Conservation (phyloP, 2,888 invertebrate genomes). For the Miltochrista miniata region DNA sequence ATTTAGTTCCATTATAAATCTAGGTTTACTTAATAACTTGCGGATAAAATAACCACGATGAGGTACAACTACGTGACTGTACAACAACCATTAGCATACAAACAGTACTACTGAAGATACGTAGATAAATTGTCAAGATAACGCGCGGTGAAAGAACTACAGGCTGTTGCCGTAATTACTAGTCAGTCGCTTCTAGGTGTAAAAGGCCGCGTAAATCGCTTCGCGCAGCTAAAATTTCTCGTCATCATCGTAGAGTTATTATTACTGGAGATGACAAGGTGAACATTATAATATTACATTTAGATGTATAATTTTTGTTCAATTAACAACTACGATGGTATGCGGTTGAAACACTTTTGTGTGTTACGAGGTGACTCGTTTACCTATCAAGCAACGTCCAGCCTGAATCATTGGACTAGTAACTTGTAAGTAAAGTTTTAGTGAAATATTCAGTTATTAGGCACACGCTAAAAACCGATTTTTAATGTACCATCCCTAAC, state of each 20-base stretch:
- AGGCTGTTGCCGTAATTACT: slow-evolving; percentile 62
- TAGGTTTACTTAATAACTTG: slow-evolving; percentile 27
- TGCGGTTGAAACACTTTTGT: too few relatives aligned
- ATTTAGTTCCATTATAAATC: too few relatives aligned
- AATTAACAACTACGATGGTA: too few relatives aligned
- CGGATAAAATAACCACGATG: slow-evolving; percentile 16
- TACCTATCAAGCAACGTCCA: too few relatives aligned
- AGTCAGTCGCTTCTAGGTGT: slow-evolving; percentile 46
- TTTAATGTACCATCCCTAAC: too few relatives aligned
- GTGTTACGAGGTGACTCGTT: too few relatives aligned
- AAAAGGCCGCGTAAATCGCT: slow-evolving; percentile 42
- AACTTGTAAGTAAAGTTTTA: too few relatives aligned
- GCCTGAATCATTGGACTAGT: too few relatives aligned
- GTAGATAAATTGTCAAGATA: slow-evolving; percentile 76
- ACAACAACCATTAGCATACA: slow-evolving; percentile 69
- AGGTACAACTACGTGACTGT: slow-evolving; percentile 32
- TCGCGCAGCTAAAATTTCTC: slow-evolving; percentile 27
- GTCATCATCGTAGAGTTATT: slow-evolving; percentile 10
- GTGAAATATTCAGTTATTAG: too few relatives aligned
- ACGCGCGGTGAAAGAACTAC: slow-evolving; percentile 66
- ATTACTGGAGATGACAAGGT: slow-evolving; percentile 10
- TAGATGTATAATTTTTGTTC: too few relatives aligned
- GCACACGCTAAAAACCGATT: too few relatives aligned
- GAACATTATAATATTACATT: background rate
- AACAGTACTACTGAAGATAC: slow-evolving; percentile 67